Evolutionary conservation across 2,797 vertebrate genomes (phyloP).

Genomic region (Crax fasciolata): DNA sequence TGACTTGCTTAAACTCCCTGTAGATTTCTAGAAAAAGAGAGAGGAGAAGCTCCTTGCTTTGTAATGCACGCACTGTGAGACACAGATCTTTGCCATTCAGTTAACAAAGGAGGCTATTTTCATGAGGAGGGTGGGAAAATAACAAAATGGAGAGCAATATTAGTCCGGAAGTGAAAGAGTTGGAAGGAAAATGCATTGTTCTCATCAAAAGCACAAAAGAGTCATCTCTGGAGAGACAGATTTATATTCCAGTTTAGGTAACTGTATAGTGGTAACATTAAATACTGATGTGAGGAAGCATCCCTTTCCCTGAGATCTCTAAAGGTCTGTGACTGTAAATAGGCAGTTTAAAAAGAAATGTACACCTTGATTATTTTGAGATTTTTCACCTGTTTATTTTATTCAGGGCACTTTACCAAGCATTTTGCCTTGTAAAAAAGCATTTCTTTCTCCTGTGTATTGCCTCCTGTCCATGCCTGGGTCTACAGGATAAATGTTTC

Average conservation of each 20-base stretch:
- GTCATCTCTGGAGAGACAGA: not conserved
- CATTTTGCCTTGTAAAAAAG: not conserved
- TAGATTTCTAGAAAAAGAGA: slow-evolving; percentile 51
- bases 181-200: not conserved
- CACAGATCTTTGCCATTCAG: not conserved
- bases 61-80: not conserved
- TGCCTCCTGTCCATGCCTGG: not conserved
- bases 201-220: not conserved
- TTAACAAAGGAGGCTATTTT: slow-evolving; percentile 43
- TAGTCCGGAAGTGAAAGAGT: not conserved
- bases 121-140: not conserved
- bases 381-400: not conserved
- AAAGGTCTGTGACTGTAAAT: not conserved
- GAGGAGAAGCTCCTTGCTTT: slow-evolving; percentile 2
- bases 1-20: slow-evolving; percentile 54
- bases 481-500: fast-evolving
- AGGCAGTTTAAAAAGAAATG: not conserved
- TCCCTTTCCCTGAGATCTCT: not conserved
- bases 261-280: not conserved
- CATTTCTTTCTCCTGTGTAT: not conserved
- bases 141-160: not conserved
- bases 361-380: not conserved
- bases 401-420: not conserved
- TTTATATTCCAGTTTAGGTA: not conserved
- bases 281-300: not conserved